These are phyloP conservation scores for Mionectes macconnelli DNA, from an alignment of 2,113 vertebrate genomes.

Conservation along the genomic window DNA sequence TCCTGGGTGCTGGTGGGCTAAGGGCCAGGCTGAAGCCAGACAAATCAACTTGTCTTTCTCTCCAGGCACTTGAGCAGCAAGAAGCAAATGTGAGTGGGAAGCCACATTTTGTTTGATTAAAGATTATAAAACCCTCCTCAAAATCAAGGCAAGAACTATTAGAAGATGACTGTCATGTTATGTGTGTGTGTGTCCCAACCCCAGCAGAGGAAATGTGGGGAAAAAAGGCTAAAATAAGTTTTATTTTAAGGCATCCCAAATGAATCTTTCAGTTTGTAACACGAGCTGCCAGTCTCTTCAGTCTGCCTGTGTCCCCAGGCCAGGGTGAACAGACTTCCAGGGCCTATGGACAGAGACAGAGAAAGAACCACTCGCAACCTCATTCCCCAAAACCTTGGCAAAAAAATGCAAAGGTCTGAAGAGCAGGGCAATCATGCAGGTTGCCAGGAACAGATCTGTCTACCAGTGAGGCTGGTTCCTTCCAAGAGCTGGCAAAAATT, in stretches of 20 bases:
- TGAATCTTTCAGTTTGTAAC: not conserved
- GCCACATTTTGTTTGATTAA: not conserved
- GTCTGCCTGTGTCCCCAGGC: not conserved
- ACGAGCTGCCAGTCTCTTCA: not conserved
- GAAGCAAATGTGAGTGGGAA: not conserved
- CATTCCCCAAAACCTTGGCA: not conserved
- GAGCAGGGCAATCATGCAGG: not conserved
- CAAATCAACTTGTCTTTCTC: not conserved
- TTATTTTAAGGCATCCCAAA: not conserved
- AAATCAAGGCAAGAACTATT: not conserved
- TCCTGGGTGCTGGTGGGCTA: not conserved
- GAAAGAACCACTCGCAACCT: not conserved
- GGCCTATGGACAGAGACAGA: not conserved
- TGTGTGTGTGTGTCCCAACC: too few species aligned
- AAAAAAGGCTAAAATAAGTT: not conserved
- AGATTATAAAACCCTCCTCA: not conserved
- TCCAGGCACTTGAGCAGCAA: not conserved
- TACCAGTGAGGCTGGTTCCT: not conserved
- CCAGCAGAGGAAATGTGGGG: not conserved
- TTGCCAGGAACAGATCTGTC: not conserved
- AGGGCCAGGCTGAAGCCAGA: not conserved
- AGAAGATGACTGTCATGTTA: not conserved
- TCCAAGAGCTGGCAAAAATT: not conserved
- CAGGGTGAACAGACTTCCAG: not conserved
- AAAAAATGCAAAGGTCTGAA: not conserved